Conservation (phyloP, 2,888 invertebrate genomes). For the Euplagia quadripunctaria region DNA sequence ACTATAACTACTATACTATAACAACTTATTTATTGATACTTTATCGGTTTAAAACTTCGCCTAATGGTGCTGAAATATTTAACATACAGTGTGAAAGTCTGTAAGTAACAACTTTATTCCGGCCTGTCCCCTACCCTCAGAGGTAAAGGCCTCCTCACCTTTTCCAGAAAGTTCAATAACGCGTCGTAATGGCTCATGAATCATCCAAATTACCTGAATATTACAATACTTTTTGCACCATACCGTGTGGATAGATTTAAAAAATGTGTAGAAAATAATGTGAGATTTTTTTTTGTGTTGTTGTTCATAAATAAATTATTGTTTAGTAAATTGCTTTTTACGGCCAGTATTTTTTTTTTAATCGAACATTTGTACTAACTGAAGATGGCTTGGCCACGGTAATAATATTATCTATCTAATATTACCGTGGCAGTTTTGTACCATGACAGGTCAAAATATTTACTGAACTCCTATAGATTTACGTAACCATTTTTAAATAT, state of each 20-base stretch:
- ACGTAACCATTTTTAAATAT: too few species aligned
- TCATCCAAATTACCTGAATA: constrained; percentile 74
- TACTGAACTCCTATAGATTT: too few species aligned
- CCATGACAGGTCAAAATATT: too few species aligned
- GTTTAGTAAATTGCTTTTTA: neutral
- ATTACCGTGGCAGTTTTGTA: too few species aligned
- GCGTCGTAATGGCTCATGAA: constrained; percentile 72
- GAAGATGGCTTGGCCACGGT: neutral
- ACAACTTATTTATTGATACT: neutral
- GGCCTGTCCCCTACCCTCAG: constrained; percentile 34
- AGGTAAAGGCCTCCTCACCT: constrained; percentile 53
- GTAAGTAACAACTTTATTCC: constrained; percentile 44
- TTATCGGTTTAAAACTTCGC: neutral
- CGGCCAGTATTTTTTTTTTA: neutral
- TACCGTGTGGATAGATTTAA: constrained; percentile 64
- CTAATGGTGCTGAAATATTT: constrained; percentile 8
- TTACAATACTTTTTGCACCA: constrained; percentile 68
- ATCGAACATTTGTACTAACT: neutral
- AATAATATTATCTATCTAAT: too few species aligned
- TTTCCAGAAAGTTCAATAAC: constrained; percentile 69
- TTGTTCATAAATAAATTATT: constrained; percentile 5
- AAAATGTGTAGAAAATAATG: constrained; percentile 29
- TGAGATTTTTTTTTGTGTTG: neutral
- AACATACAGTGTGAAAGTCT: constrained; percentile 27
- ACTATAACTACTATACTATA: neutral